Evolutionary conservation across 2,113 vertebrate species (phyloP).

Genomic region (Tinamus guttatus): DNA sequence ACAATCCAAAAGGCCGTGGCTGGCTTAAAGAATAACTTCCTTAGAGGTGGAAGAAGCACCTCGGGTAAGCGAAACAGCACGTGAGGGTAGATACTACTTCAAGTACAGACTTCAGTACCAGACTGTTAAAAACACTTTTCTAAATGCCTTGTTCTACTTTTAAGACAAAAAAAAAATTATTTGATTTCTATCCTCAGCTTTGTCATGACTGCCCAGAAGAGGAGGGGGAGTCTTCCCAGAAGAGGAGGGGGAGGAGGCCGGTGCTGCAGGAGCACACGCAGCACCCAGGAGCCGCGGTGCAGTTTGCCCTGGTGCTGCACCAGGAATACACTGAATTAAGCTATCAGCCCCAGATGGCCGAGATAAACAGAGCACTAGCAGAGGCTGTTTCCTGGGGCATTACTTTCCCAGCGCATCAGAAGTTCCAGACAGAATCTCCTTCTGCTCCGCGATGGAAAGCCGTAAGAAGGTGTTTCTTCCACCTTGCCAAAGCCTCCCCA

Average conservation of each 20-base stretch:
- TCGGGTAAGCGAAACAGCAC: neutral
- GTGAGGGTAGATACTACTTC: neutral
- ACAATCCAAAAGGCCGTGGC: neutral
- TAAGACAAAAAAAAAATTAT: neutral
- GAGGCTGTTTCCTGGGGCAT: neutral
- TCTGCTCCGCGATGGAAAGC: neutral
- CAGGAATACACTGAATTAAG: neutral
- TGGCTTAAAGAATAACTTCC: neutral
- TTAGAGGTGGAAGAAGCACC: neutral
- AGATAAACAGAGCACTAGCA: neutral
- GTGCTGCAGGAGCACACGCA: fast-evolving
- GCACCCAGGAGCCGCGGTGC: neutral
- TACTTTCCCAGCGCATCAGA: neutral
- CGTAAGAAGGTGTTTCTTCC: neutral
- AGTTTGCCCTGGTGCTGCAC: neutral
- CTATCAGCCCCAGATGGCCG: neutral
- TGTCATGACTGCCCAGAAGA: neutral
- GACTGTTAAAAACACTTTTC: neutral
- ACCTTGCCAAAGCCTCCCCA: neutral
- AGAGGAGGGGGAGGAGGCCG: neutral
- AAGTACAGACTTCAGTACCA: neutral
- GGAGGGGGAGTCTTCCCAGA: neutral
- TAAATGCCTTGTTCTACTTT: neutral
- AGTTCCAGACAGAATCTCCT: neutral
- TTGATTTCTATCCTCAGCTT: neutral